Evolutionary conservation across 2,797 vertebrate genomes (phyloP), one percentile per base, ranked within the genome.

Genomic region (Knipowitschia caucasica): DNA sequence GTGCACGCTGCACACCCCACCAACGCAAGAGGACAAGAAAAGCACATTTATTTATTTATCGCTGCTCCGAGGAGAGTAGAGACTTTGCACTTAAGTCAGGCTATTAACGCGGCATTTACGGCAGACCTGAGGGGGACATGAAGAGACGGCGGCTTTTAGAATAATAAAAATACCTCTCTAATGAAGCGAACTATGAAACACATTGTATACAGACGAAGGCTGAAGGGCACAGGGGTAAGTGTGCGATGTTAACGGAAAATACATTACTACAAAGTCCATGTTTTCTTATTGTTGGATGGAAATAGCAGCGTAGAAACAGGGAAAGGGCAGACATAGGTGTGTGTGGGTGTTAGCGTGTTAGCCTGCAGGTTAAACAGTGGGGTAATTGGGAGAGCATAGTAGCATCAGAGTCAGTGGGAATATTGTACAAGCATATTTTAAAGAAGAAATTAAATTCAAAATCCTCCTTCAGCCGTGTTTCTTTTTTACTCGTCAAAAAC

Each of bases 11-110:
- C 4, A 56, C 25, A 43, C 40, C 20, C 9, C 27, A 9, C 15
- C 14, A 67, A 36, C 20, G n/a, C 18, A 15, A 15, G 50, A 2
- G 56, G 52, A 45, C 18, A 44, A 51, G 42, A 62, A 62, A 65
- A 54, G 40, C 58, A 51, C 26, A 26, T 17, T 23, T 24, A 43
- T 45, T 29, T 46, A 46, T 46, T 46, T 29, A 44, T 25, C 4
- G 24, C n/a, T 17, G 14, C 43, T 46, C 44, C 17, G 15, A 46
- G 9, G 15, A 46, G 44, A 46, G 15, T 46, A 10, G 15, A 33
- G 33, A n/a, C 18, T 50, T 33, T 34, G 46, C 47, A 34, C 30
- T 50, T 23, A 23, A 53, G 44, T 56, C 24, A 30, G 8, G 40
- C 36, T 31, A 15, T 60, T 53, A 27, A 42, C 54, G 51, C 20